Percentiles rank a stretch among this genome's conserved stretches.
phyloP scores from a whole-genome alignment of 92 coral and sea anemone species.

The Chrysogorgia sp. region DNA sequence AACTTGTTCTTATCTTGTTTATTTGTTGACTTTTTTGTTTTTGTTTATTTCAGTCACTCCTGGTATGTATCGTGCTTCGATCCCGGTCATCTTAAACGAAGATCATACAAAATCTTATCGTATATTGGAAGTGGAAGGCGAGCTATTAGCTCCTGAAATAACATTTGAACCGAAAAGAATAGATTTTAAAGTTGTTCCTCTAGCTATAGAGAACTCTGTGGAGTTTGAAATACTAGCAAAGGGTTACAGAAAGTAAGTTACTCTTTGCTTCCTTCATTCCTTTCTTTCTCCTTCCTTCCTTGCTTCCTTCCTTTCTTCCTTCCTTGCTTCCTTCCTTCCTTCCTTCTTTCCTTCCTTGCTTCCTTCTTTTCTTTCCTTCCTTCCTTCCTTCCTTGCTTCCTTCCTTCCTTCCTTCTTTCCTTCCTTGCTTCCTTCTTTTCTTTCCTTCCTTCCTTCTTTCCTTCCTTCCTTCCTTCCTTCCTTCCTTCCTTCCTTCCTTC shows the following conservation, averaged over 20 bases:
- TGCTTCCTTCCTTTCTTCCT: background rate
- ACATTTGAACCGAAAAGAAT: conserved; percentile 80
- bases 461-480: background rate
- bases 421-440: conserved; percentile 2
- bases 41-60: conserved; percentile 65
- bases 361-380: background rate
- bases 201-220: conserved; percentile 72
- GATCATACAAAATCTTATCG: conserved; percentile 84
- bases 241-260: conserved; percentile 85
- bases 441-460: background rate
- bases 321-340: background rate
- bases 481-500: background rate
- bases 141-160: conserved; percentile 69
- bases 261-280: background rate
- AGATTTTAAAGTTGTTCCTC: conserved; percentile 78
- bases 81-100: conserved; percentile 85
- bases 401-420: conserved; percentile 18
- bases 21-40: background rate
- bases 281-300: background rate
- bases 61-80: conserved; percentile 80
- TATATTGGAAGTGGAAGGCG: conserved; percentile 77
- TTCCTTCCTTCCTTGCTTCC: conserved; percentile 12
- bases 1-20: background rate
- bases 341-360: background rate
- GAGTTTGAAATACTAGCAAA: conserved; percentile 83